Base-by-base conservation (phyloP, 2,113 vertebrate species). In the Apodemus speciosus region DNA sequence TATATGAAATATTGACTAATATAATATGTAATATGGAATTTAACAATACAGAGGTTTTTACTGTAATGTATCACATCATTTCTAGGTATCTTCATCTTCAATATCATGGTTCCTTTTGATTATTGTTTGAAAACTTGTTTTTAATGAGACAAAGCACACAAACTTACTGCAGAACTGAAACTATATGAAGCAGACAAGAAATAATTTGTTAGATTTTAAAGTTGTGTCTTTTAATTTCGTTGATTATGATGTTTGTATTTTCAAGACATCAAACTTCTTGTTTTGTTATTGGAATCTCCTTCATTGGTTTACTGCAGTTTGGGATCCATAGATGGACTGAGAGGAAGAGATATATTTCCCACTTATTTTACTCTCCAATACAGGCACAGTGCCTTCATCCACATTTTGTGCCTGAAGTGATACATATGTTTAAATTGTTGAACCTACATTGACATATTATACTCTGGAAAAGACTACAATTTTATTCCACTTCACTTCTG, bases 111-210 rank as follows among this genome's bases (percentile, higher is more conserved):
- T 32, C 38, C 64, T 94, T 32, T 62, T 80, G 11, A 83, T 90
- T 56, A 20, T 46, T 93, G 30, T 73, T 53, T 77, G 46, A 86
- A 71, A 95, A 38, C 18, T 77, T 87, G 30, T 43, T 86, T 94
- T 72, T 72, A 88, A 75, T 89, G 84, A 69, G 4, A 93, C 10
- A 60, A 73, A 32, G 30, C 43, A 88, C 69, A 46, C 1, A 79
- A 71, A 91, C 0, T 79, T 89, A 71, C 32, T 71, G 27, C 25
- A 94, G 49, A 81, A 89, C 77, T 62, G 91, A 88, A 88, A 2
- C 73, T 56, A 80, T 25, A 91, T 90, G 51, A 81, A 89, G 25
- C 23, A 64, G 3, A 72, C 38, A 85, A 3, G 3, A 10, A 40
- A 69, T 73, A 40, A 76, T 51, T 58, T 92, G 4, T 83, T 77